Conservation (phyloP, 1,140 invertebrate genomes). For the Drosophila erecta region DNA sequence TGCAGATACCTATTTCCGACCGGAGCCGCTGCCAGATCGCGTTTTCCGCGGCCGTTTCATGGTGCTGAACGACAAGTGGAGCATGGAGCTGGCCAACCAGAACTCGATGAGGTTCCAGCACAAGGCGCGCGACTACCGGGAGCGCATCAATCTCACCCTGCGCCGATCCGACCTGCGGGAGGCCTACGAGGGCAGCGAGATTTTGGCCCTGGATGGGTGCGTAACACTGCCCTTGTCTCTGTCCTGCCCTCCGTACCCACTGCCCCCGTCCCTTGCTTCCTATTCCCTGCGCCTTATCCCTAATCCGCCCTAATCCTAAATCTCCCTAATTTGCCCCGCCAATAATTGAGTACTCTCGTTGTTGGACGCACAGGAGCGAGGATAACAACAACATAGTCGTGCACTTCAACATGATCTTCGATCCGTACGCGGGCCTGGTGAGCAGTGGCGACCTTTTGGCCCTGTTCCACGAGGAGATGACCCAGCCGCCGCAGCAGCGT, state of each 20-base stretch:
- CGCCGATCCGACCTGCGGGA: conserved; percentile 88
- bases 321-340: too few relatives aligned
- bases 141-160: conserved; percentile 90
- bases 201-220: conserved; percentile 89
- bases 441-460: conserved; percentile 78
- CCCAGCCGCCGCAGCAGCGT: conserved; percentile 75
- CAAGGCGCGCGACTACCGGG: conserved; percentile 89
- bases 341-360: too few relatives aligned
- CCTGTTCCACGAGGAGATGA: conserved; percentile 78
- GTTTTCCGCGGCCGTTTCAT: conserved; percentile 92
- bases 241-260: too few relatives aligned
- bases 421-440: conserved; percentile 86
- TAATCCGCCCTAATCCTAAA: too few relatives aligned
- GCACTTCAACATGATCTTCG: conserved; percentile 90
- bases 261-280: too few relatives aligned
- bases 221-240: too few relatives aligned
- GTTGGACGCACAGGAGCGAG: conserved; percentile 85
- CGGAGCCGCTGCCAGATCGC: conserved; percentile 90
- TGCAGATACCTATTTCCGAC: conserved; percentile 91
- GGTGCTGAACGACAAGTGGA: conserved; percentile 89
- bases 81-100: conserved; percentile 88
- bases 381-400: conserved; percentile 89
- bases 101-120: conserved; percentile 88
- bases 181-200: conserved; percentile 81
- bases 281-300: too few relatives aligned